Base-by-base conservation (phyloP, 2,888 invertebrate genomes). In the Philereme vetulata region DNA sequence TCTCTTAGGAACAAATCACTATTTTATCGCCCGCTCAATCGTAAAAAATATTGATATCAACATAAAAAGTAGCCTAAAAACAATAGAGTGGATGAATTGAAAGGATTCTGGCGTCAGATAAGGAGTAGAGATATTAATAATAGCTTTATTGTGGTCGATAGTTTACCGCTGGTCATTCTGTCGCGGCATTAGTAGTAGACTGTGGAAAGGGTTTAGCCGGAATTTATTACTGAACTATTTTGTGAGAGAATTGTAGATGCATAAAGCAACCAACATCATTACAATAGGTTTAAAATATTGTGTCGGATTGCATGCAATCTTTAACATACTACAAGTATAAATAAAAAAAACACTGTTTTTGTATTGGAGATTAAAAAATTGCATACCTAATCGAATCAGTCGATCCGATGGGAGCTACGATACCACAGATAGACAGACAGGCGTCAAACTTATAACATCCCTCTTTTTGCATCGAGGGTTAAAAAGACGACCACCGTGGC, bases 31-130 rank as follows among this genome's bases (percentile, higher is more conserved):
- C 80, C 80, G 82, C 79, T 77, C 81, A 80, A 91, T 91, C 91
- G 86, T 85, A 89, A 91, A 91, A 92, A 91, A 89, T 87, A 89
- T 88, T 87, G 89, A 89, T 90, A 90, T 89, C 90, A 85, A 85
- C 78, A 88, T 81, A 91, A 92, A 90, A 90, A 90, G 84, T 81
- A 84, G 76, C 77, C 81, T 82, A 92, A 90, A 92, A 92, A 92
- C 92, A 92, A 92, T 90, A 87, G 90, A 84, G 84, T 80, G 84
- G 87, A 87, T 83, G 85, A 88, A 89, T 90, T 85, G 90, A 90
- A 90, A 90, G 92, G 91, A 90, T 91, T 86, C 87, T 72, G 68
- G 77, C 69, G 82, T 81, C 77, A 86, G 91, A 91, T 91, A 92
- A 89, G 80, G 74, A 78, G 80, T 83, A 75, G 78, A 81, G 78